These are phyloP conservation scores for Gymnocypris eckloni DNA, from an alignment of 2,797 vertebrate genomes.

Conservation along the genomic window DNA sequence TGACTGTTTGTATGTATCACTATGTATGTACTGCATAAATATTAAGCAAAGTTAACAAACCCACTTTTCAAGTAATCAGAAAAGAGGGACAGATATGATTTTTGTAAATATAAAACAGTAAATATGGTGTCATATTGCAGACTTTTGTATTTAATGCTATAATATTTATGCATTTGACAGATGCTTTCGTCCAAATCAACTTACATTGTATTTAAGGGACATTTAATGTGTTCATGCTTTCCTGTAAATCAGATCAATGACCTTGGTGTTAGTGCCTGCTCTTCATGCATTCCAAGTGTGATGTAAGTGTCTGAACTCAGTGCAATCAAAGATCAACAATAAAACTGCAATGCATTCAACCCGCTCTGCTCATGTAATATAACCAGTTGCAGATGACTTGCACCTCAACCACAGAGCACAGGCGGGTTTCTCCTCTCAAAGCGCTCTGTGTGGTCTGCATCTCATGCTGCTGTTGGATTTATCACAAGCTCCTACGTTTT, in stretches of 20 bases:
- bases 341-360: not conserved
- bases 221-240: not conserved
- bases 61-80: too few species aligned
- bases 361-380: not conserved
- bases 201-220: not conserved
- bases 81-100: too few species aligned
- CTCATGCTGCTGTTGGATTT: constrained; percentile 6
- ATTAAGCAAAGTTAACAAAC: not conserved
- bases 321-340: constrained; percentile 6
- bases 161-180: not conserved
- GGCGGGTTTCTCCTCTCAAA: not conserved
- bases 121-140: not conserved
- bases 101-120: not conserved
- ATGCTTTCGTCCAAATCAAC: not conserved
- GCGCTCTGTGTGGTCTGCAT: constrained; percentile 30
- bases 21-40: not conserved
- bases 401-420: not conserved
- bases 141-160: not conserved
- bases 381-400: not conserved
- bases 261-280: not conserved
- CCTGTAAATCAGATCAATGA: not conserved
- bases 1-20: not conserved
- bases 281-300: not conserved
- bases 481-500: not conserved
- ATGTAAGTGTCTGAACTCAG: constrained; percentile 23